Conservation (phyloP, 2,888 invertebrate genomes). For the Anoplius nigerrimus region DNA sequence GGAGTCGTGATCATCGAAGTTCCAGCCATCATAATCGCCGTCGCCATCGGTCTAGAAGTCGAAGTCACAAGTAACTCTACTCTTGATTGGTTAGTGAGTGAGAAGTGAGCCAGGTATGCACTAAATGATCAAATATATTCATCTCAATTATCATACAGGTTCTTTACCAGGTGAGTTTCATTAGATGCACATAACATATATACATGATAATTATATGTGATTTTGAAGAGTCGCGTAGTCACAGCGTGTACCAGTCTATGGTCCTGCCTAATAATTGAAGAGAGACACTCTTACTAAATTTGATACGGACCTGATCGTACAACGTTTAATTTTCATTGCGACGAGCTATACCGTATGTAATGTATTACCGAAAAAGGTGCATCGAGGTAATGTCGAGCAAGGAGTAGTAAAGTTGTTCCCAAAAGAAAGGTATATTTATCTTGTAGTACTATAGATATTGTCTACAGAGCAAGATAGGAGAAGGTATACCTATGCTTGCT, state of each 20-base stretch:
- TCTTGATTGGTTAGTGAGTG: conserved; percentile 76
- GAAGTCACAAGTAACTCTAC: conserved; percentile 75
- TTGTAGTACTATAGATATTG: conserved; percentile 55
- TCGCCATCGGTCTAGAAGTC: conserved; percentile 73
- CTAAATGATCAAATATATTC: conserved; percentile 71
- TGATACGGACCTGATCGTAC: conserved; percentile 53
- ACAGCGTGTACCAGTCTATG: conserved; percentile 54
- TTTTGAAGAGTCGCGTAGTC: conserved; percentile 60
- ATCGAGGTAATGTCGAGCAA: conserved; percentile 48
- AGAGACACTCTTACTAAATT: conserved; percentile 55
- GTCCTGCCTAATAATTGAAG: conserved; percentile 52
- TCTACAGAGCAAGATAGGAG: conserved; percentile 70
- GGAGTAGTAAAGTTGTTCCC: conserved; percentile 48
- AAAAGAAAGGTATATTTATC: conserved; percentile 51
- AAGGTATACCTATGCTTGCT: conserved; percentile 74
- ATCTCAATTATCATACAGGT: conserved; percentile 75
- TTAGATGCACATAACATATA: conserved; percentile 68
- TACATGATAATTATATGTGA: conserved; percentile 66
- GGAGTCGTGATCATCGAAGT: conserved; percentile 70
- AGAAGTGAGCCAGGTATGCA: conserved; percentile 74
- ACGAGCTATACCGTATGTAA: conserved; percentile 51
- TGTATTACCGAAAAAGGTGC: conserved; percentile 46
- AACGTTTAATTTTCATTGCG: conserved; percentile 53
- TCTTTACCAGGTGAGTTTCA: conserved; percentile 73
- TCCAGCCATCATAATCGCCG: conserved; percentile 71